Conservation (phyloP, 2,113 vertebrate genomes). For the Melanostigma gelatinosum region DNA sequence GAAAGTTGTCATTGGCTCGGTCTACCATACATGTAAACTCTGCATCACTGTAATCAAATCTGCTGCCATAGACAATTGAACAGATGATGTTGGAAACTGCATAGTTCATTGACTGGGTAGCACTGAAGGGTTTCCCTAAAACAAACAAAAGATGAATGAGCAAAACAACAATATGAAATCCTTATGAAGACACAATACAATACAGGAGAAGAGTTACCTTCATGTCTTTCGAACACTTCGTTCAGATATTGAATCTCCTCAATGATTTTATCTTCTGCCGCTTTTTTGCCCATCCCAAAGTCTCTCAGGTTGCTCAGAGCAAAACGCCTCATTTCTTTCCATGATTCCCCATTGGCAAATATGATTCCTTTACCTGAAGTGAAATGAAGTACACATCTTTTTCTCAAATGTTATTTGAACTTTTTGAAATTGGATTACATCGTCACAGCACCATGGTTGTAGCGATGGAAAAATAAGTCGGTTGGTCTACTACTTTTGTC, state of each 20-base stretch:
- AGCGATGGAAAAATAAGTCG: neutral
- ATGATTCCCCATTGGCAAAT: neutral
- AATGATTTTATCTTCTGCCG: neutral
- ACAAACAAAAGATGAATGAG: neutral
- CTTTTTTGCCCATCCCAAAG: constrained; percentile 7
- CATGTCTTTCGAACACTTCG: neutral
- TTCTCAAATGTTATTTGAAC: too few species aligned
- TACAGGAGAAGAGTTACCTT: neutral
- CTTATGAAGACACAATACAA: neutral
- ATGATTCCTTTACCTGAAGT: neutral
- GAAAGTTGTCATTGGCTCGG: neutral
- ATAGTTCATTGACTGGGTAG: neutral
- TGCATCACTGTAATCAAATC: constrained; percentile 3
- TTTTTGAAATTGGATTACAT: too few species aligned
- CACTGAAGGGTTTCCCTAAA: neutral
- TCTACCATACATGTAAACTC: neutral
- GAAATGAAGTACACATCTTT: neutral
- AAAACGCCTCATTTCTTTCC: constrained; percentile 20
- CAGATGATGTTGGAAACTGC: neutral
- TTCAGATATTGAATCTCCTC: neutral
- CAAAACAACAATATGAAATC: neutral
- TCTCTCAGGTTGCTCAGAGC: neutral
- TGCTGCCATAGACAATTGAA: constrained; percentile 4
- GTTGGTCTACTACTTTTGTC: neutral
- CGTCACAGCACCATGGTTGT: neutral